Evolutionary conservation across 2,797 vertebrate genomes (phyloP).

Genomic region (Columba guinea): DNA sequence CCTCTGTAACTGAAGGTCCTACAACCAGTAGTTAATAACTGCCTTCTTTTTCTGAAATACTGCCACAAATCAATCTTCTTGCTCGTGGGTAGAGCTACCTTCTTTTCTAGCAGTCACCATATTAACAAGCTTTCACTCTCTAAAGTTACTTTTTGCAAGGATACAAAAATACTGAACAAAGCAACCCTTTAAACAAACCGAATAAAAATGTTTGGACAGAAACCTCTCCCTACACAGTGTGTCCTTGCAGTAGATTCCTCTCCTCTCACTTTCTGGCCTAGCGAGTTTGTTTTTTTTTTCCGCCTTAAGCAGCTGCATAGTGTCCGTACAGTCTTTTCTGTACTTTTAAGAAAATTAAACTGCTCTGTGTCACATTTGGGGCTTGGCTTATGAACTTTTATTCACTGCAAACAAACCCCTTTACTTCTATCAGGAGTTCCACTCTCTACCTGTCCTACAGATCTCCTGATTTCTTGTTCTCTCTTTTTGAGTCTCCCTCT

Average conservation of each 20-base stretch:
- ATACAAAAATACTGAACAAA: neutral
- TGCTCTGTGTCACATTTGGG: neutral
- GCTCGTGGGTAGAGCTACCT: neutral
- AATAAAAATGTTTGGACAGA: neutral
- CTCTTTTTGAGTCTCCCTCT: neutral
- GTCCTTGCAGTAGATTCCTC: neutral
- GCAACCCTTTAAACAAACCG: neutral
- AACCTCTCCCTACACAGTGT: neutral
- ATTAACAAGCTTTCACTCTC: neutral
- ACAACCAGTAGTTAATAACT: neutral
- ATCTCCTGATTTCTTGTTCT: neutral
- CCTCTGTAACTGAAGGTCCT: neutral
- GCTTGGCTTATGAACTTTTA: neutral
- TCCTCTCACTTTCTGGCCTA: neutral
- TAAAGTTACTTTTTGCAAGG: neutral
- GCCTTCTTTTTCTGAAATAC: neutral
- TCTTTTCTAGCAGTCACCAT: neutral
- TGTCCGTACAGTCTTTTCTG: neutral
- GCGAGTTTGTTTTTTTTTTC: neutral
- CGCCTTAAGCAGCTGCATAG: neutral
- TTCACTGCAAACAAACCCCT: neutral
- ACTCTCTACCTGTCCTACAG: neutral
- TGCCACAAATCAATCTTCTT: neutral
- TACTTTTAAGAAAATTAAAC: neutral
- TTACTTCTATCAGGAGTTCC: neutral